Percentiles rank a stretch among this genome's conserved stretches.
Conservation (phyloP, 2,797 vertebrate genomes). For the Eupleurogrammus muticus region DNA sequence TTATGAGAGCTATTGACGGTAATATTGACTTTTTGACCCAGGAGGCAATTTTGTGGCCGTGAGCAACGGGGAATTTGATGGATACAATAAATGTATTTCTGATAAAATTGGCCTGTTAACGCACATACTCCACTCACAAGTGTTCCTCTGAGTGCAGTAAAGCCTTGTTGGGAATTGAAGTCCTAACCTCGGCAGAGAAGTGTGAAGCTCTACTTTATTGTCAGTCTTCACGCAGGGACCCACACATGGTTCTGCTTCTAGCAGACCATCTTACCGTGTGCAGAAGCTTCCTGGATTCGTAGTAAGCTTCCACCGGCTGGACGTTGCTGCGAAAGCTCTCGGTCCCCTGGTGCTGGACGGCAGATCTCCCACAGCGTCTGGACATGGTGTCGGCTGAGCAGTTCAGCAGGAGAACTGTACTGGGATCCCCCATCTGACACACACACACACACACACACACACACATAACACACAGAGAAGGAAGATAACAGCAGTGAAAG, state of each 20-base stretch:
- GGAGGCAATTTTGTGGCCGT: background rate
- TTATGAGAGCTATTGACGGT: no score
- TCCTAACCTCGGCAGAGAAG: background rate
- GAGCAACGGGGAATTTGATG: no score
- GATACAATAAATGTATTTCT: background rate
- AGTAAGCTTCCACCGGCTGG: conserved; percentile 84
- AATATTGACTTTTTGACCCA: background rate
- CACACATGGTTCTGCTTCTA: conserved; percentile 20
- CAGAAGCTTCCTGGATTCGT: conserved; percentile 86
- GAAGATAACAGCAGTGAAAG: background rate
- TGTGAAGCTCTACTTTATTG: background rate
- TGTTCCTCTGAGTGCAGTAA: background rate
- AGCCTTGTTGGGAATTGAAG: background rate
- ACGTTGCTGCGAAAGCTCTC: conserved; percentile 83
- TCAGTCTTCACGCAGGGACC: background rate
- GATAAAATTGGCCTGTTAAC: no score
- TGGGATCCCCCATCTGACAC: conserved; percentile 89
- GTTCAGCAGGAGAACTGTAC: conserved; percentile 88
- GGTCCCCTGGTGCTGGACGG: conserved; percentile 69
- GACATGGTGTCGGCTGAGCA: conserved; percentile 90
- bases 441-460: conserved; percentile 8
- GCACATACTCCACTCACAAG: no score
- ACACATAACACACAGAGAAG: background rate
- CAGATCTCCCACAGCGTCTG: conserved; percentile 81
- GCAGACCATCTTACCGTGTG: conserved; percentile 81